Base-by-base conservation (phyloP, 2,888 invertebrate species). In the Meandrusa payeni region DNA sequence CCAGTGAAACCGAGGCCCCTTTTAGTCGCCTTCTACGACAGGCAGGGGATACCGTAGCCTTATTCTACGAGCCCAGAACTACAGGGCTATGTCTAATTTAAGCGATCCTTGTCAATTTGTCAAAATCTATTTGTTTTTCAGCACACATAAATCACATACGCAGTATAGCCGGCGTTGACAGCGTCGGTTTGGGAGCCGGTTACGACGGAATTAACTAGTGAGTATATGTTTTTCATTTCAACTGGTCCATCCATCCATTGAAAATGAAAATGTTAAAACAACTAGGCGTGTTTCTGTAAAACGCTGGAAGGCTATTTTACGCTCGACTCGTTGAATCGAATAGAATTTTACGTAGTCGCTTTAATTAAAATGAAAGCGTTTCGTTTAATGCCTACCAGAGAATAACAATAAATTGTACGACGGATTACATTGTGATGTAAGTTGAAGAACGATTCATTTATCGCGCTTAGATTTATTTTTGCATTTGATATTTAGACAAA, bases 191-290 rank as follows among this genome's bases (percentile, higher is more conserved):
- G 50, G 96, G 96, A 50, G 95, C 95, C 46, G 96, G 95, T 61
- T 96, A 94, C 83, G 95, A 96, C 74, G 96, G 96, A 65, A 95
- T 96, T 79, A 95, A 95, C 90, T 93, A 92, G 96, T 96, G 89
- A 95, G 95, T 93, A 80, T 63, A 43, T 40, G 42, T 42, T n/a
- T 45, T 46, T 22, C 33, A 13, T 29, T 36, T 43, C 11, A 19
- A 26, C 40, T 22, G 15, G 27, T 13, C n/a, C 43, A 32, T n/a
- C 11, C 9, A 41, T 15, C 20, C 27, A 4, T 33, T 20, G 26
- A 12, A 41, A 26, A 33, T 24, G 7, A 31, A 41, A 33, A 20
- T 15, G 15, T 23, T 29, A 33, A 26, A 12, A 27, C 20, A 27
- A 13, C 15, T 12, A 40, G 23, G 26, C 11, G 17, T 12, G 20